Base-by-base conservation (phyloP, 1,140 invertebrate genomes). In the Bombus pyrosoma region DNA sequence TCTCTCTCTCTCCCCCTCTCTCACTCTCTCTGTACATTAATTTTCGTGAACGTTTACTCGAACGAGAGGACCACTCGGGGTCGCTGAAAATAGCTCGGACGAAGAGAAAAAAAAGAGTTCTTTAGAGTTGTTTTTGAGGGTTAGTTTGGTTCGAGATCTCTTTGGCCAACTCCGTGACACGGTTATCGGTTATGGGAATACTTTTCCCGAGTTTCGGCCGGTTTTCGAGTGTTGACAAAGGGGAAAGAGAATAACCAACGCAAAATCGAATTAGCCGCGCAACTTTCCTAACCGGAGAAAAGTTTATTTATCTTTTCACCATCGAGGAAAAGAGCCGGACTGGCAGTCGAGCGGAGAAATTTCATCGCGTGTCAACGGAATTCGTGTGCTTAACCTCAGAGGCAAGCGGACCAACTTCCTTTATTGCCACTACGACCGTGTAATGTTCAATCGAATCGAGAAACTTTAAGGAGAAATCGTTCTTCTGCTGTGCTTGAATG, bases 171-270 rank as follows among this genome's bases (percentile, higher is more conserved):
- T 34, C 34, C n/a, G 37, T 83, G 62, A 76, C 72, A 66, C 73
- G 72, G 73, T 68, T 83, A 83, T 83, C 62, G 73, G 62, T 75
- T 76, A 76, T 74, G 81, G 53, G 73, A 28, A 83, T 76, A 76
- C 81, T 57, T 83, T 68, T 32, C 4, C 25, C 1, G 1, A 77
- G 81, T 83, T 69, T 53, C 72, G 34, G 6, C 22, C 13, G 34
- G 32, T 75, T 43, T 41, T 41, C 64, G 53, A 78, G 82, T 83
- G 74, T 78, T 83, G 82, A 83, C 74, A 69, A 37, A 39, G 72
- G 74, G 34, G 37, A 10, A 32, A 15, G 10, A 22, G 72, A 34
- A 43, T 41, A n/a, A 28, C 71, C 22, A 39, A 37, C 59, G 37
- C 6, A 28, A 77, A 77, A 83, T 83, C 74, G 62, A 83, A 66